phyloP scores from a whole-genome alignment of 1,140 invertebrate species.

The Drosophila punjabiensis region DNA sequence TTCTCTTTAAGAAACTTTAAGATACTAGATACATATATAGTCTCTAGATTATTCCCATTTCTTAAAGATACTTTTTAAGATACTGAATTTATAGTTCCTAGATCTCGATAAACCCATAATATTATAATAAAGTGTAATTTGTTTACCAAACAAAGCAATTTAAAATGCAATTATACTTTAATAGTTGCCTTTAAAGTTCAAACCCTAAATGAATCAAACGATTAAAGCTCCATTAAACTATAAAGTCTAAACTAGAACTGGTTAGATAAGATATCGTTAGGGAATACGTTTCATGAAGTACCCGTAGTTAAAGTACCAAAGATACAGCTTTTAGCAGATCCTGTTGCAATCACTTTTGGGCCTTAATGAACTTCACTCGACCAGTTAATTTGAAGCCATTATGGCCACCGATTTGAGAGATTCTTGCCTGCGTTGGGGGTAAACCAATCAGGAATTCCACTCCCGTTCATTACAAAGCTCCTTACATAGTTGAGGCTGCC shows the following conservation, averaged over 20 bases:
- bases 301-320: not conserved
- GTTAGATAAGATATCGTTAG: not conserved
- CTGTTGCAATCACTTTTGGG: conserved; percentile 3
- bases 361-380: conserved; percentile 11
- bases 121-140: not conserved
- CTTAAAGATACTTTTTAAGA: not conserved
- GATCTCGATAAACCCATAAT: not conserved
- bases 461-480: conserved; percentile 28
- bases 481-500: conserved; percentile 25
- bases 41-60: not conserved
- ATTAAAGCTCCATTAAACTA: not conserved
- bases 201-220: not conserved
- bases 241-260: not conserved
- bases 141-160: not conserved
- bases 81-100: not conserved
- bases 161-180: not conserved
- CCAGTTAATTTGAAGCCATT: conserved; percentile 7
- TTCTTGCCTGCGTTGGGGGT: conserved; percentile 21
- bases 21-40: too few species aligned
- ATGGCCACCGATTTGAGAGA: conserved; percentile 2
- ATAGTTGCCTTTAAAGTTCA: not conserved
- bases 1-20: too few species aligned
- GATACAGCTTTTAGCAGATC: not conserved
- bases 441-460: conserved; percentile 35
- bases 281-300: not conserved